Conservation (phyloP, 1,140 invertebrate species). For the Dolichoris vasculosae region DNA sequence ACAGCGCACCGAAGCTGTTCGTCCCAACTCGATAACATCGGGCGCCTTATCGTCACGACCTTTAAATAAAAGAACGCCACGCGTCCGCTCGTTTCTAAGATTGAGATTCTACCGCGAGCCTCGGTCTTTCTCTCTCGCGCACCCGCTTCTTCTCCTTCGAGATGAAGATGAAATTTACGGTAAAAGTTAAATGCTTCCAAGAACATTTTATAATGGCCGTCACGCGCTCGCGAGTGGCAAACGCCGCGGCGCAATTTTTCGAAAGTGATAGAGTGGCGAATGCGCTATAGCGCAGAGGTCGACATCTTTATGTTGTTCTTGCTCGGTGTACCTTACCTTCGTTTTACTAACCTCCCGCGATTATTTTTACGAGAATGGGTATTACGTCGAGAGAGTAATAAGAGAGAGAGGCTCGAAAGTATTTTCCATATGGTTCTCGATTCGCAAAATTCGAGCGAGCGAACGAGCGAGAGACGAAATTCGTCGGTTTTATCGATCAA, state of each 20-base stretch:
- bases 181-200: conserved; percentile 42
- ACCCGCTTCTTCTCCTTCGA: neutral
- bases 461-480: conserved; percentile 9
- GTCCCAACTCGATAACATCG: conserved; percentile 31
- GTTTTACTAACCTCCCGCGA: neutral
- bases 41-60: conserved; percentile 57
- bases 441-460: conserved; percentile 21
- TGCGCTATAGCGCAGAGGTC: neutral
- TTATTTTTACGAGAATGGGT: conserved; percentile 20
- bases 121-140: neutral
- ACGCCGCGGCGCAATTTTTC: conserved; percentile 29
- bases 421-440: neutral
- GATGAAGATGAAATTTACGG: conserved; percentile 44
- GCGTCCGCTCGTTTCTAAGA: conserved; percentile 51
- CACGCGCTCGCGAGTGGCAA: neutral
- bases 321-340: neutral
- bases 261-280: conserved; percentile 27
- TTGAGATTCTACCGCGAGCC: neutral
- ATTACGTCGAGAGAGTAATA: conserved; percentile 1
- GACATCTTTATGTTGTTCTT: conserved; percentile 42
- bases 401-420: conserved; percentile 23
- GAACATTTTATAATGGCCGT: conserved; percentile 42
- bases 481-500: neutral
- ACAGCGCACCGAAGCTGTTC: conserved; percentile 28
- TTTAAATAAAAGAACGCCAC: conserved; percentile 63